Evolutionary conservation across 2,888 invertebrate genomes (phyloP), one percentile per base, ranked within the genome.

Genomic region (Papilio elwesi): DNA sequence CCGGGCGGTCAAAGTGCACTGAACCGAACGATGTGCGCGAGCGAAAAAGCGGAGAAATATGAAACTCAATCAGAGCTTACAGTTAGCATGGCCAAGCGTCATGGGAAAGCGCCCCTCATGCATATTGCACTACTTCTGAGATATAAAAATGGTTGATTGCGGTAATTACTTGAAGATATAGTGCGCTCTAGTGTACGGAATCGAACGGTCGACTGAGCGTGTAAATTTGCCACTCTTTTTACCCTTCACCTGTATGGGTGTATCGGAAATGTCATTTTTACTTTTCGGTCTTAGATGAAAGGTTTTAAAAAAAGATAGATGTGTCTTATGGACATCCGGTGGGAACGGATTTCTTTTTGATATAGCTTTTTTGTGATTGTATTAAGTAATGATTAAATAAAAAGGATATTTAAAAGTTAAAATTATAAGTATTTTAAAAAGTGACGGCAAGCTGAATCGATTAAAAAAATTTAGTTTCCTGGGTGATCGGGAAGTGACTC

Each of bases 41-140:
- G 48, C 53, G 51, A 87, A 85, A 79, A 74, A 73, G 70, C 49
- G 77, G 74, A 84, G 82, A 85, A 87, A 86, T 85, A 89, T 85
- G 82, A 84, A 87, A 83, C 85, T 87, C 89, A 90, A 92, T 92
- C 91, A 83, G 84, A 77, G 81, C 78, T 73, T 84, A 91, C 92
- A 83, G 93, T 92, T 92, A 91, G 57, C 64, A 51, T 64, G 77
- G 74, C 73, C 76, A 74, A 74, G 75, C 87, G 92, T 93, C 92
- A 92, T 93, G 93, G 92, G 92, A 93, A 87, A 75, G 71, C 75
- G 80, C 79, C 57, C 62, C 88, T 89, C 91, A 91, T 93, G 85
- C 92, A 92, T 92, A 92, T 92, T 92, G 93, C 93, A 92, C 92
- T 92, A 90, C 77, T 84, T 85, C 79, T 75, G 79, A 80, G 83